These are phyloP conservation scores for Exocentrus adspersus DNA, from an alignment of 2,888 invertebrate species.

Conservation along the genomic window DNA sequence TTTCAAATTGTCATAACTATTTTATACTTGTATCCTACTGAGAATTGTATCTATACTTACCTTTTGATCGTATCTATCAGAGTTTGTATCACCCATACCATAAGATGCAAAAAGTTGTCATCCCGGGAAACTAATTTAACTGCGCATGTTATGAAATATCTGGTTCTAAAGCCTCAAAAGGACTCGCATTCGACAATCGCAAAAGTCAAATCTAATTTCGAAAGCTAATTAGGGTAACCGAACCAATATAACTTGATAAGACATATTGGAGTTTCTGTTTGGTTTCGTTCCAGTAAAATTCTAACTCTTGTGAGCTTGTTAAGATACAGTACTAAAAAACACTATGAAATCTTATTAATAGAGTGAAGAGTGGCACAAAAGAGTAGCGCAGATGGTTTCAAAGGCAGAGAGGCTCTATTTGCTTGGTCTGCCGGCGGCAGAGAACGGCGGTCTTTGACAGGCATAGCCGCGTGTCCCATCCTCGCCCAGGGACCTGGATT, in stretches of 20 bases:
- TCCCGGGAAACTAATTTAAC: slow-evolving; percentile 23
- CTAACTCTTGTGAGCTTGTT: slow-evolving; percentile 11
- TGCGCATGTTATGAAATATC: slow-evolving; percentile 21
- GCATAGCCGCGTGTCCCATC: slow-evolving; percentile 47
- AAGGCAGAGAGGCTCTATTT: slow-evolving; percentile 9
- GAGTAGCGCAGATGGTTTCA: slow-evolving; percentile 6
- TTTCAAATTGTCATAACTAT: too few relatives aligned
- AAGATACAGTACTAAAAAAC: slow-evolving; percentile 30
- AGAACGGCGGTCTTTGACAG: slow-evolving; percentile 50
- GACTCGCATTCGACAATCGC: slow-evolving; percentile 17
- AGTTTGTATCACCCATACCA: too few relatives aligned
- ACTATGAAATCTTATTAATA: slow-evolving; percentile 40
- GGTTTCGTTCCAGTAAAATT: slow-evolving; percentile 19
- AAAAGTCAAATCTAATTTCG: slow-evolving; percentile 33
- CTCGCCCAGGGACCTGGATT: slow-evolving; percentile 50
- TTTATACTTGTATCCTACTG: too few relatives aligned
- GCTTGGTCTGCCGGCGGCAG: slow-evolving; percentile 26
- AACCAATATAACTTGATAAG: slow-evolving; percentile 23
- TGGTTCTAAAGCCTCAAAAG: not conserved
- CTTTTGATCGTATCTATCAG: too few relatives aligned
- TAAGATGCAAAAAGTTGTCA: too few relatives aligned
- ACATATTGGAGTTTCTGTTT: slow-evolving; percentile 18
- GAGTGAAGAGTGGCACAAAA: slow-evolving; percentile 19
- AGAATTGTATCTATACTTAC: too few relatives aligned
- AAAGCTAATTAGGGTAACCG: slow-evolving; percentile 32